Conservation (phyloP, 1,140 invertebrate species). For the Cherax destructor region DNA sequence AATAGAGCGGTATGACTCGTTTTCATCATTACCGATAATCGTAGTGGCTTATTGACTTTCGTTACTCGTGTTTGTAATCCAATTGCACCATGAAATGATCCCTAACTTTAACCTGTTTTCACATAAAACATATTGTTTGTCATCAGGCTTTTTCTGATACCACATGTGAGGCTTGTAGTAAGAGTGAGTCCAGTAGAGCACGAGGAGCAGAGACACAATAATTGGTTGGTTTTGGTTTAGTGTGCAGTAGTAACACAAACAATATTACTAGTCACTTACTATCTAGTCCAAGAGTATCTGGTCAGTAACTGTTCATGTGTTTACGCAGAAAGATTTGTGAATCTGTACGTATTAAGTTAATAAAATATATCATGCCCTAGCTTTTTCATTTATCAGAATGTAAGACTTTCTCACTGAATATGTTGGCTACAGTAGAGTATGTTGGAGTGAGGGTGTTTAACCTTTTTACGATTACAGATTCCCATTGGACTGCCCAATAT, state of each 20-base stretch:
- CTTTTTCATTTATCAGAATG: not conserved
- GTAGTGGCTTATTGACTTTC: not conserved
- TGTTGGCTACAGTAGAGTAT: no score
- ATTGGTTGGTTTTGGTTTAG: constrained; percentile 13
- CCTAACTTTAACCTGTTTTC: not conserved
- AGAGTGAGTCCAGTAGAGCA: not conserved
- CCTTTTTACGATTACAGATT: no score
- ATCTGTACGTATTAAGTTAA: constrained; percentile 14
- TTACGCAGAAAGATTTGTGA: constrained; percentile 4
- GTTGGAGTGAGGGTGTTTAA: no score
- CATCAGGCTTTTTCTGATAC: not conserved
- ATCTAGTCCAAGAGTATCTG: constrained; percentile 6
- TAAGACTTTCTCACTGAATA: not conserved
- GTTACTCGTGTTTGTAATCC: not conserved
- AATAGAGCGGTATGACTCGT: not conserved
- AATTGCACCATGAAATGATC: not conserved
- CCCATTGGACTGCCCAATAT: no score
- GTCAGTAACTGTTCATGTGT: constrained; percentile 7
- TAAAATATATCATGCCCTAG: not conserved
- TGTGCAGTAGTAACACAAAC: constrained; percentile 5
- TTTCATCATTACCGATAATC: not conserved
- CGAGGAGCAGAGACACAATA: not conserved
- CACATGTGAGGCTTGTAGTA: not conserved
- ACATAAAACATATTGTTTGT: not conserved
- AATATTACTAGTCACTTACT: not conserved